phyloP scores from a whole-genome alignment of 1,140 invertebrate species.

The Palaemon carinicauda region DNA sequence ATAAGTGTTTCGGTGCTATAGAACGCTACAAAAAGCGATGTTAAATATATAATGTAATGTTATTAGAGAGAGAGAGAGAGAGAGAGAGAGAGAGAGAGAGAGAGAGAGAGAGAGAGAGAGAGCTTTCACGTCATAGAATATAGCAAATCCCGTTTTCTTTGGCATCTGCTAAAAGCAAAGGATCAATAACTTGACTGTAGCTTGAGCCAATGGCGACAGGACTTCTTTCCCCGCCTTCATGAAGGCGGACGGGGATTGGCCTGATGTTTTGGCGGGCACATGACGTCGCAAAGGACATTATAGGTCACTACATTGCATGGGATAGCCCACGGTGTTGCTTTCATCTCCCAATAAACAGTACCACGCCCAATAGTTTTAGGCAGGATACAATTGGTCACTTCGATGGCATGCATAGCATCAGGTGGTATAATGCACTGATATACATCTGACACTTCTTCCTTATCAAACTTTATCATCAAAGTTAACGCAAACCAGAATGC shows the following conservation, averaged over 20 bases:
- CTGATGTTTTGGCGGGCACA: slow-evolving; percentile 15
- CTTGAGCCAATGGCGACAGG: background rate
- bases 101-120: background rate
- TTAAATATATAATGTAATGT: background rate
- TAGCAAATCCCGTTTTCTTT: background rate
- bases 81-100: background rate
- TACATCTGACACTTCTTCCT: too few relatives aligned
- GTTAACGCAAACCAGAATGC: background rate
- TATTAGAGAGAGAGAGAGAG: background rate
- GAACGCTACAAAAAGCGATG: background rate
- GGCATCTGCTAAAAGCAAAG: background rate
- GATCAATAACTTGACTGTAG: background rate
- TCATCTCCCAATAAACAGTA: too few relatives aligned
- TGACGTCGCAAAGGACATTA: background rate
- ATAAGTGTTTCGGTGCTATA: background rate
- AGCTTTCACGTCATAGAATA: background rate
- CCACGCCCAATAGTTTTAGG: too few relatives aligned
- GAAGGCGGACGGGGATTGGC: background rate
- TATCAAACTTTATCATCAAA: background rate
- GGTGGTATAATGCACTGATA: too few relatives aligned
- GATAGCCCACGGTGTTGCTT: too few relatives aligned
- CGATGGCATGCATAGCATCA: too few relatives aligned
- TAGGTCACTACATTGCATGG: too few relatives aligned
- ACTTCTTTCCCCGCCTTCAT: background rate
- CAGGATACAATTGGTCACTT: too few relatives aligned